Conservation (phyloP, 2,797 vertebrate genomes). For the Karalla daura region DNA sequence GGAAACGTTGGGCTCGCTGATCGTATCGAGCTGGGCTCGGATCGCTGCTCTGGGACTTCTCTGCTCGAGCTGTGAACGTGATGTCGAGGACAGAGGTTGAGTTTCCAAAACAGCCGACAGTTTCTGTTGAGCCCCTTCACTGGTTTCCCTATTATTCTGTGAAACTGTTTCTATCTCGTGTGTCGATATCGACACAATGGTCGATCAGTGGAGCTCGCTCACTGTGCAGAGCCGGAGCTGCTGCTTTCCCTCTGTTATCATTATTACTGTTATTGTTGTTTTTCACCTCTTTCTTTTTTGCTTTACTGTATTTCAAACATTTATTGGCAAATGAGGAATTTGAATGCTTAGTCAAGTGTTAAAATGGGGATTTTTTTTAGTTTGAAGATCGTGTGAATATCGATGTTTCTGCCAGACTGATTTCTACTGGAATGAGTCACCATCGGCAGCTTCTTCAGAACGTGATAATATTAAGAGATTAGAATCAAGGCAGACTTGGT, state of each 20-base stretch:
- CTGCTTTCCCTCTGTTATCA: background rate
- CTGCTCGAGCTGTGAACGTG: constrained; percentile 3
- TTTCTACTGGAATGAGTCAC: constrained; percentile 14
- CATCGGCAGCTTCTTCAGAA: constrained; percentile 12
- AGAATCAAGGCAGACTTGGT: background rate
- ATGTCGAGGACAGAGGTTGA: constrained; percentile 25
- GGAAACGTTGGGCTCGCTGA: constrained; percentile 5
- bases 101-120: background rate
- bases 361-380: constrained; percentile 8
- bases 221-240: too few relatives aligned
- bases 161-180: background rate
- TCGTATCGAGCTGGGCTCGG: too few relatives aligned
- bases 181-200: background rate
- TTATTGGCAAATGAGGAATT: too few relatives aligned
- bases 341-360: constrained; percentile 5
- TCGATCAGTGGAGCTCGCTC: background rate
- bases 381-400: constrained; percentile 20
- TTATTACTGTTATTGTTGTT: too few relatives aligned
- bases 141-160: background rate
- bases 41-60: constrained; percentile 37
- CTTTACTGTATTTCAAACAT: background rate
- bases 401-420: background rate
- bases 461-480: constrained; percentile 11
- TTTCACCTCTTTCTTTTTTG: background rate
- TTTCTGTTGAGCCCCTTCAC: constrained; percentile 3